Evolutionary conservation across 2,113 vertebrate genomes (phyloP).

Genomic region (Mirza zaza): DNA sequence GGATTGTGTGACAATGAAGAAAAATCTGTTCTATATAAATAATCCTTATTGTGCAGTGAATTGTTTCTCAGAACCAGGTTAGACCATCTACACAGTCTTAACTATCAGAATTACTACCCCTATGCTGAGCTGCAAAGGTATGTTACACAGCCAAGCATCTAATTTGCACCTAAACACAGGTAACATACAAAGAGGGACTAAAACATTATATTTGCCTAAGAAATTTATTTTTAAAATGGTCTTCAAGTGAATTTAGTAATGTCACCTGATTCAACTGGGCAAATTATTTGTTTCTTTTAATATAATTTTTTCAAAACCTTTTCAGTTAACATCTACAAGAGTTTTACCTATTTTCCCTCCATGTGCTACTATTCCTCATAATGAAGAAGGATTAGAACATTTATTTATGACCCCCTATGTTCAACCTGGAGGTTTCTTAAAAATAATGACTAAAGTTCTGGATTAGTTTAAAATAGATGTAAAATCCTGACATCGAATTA

Average conservation of each 20-base stretch:
- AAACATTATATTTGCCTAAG: not conserved
- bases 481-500: not conserved
- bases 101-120: not conserved
- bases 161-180: not conserved
- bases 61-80: conserved; percentile 14
- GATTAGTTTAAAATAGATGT: not conserved
- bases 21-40: not conserved
- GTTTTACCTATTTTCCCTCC: not conserved
- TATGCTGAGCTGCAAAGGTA: not conserved
- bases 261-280: not conserved
- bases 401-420: not conserved
- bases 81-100: not conserved
- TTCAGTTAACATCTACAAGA: not conserved
- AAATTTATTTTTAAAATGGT: not conserved
- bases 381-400: not conserved
- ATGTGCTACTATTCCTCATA: not conserved
- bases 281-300: not conserved
- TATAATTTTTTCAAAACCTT: not conserved
- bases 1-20: not conserved
- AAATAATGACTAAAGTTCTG: not conserved
- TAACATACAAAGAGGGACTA: not conserved
- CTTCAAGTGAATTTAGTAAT: not conserved
- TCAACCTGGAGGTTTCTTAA: not conserved
- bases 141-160: not conserved
- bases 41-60: not conserved